A percentile compares a stretch with the other conserved stretches of the same genome.
Conservation (phyloP, 2,113 vertebrate species). For the Rhizomys pruinosus region DNA sequence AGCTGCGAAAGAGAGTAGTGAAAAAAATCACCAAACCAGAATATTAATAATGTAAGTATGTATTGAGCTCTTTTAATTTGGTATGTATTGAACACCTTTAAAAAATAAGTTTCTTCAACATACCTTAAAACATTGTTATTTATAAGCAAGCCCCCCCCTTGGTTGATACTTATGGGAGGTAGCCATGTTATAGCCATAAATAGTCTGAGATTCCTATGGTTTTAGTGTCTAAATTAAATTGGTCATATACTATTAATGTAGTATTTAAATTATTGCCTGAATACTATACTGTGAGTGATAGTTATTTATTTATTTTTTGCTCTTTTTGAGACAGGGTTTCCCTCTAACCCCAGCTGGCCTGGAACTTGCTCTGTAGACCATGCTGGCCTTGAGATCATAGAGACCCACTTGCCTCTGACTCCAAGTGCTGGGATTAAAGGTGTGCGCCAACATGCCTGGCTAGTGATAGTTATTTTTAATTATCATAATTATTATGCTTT, state of each 20-base stretch:
- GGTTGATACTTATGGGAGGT: neutral
- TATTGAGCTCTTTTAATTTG: neutral
- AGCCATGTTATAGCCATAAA: constrained; percentile 54
- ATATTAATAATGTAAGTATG: neutral
- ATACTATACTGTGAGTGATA: neutral
- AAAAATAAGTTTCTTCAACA: neutral
- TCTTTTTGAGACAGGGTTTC: too few species aligned
- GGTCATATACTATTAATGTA: neutral
- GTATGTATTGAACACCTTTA: neutral
- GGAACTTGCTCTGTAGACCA: too few species aligned
- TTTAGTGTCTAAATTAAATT: neutral
- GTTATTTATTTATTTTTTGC: too few species aligned
- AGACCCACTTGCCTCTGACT: too few species aligned
- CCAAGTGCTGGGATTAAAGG: too few species aligned
- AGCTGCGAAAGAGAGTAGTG: neutral
- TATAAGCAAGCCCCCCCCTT: constrained; percentile 42
- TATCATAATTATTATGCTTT: neutral
- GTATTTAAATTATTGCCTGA: neutral
- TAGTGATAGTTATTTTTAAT: too few species aligned
- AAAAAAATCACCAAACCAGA: neutral
- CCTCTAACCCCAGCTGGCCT: too few species aligned
- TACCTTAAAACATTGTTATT: constrained; percentile 26
- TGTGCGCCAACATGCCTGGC: too few species aligned
- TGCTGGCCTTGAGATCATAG: too few species aligned
- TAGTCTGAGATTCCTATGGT: neutral